Evolutionary conservation across 2,888 invertebrate genomes (phyloP).

Genomic region (Protodeltote pygarga): DNA sequence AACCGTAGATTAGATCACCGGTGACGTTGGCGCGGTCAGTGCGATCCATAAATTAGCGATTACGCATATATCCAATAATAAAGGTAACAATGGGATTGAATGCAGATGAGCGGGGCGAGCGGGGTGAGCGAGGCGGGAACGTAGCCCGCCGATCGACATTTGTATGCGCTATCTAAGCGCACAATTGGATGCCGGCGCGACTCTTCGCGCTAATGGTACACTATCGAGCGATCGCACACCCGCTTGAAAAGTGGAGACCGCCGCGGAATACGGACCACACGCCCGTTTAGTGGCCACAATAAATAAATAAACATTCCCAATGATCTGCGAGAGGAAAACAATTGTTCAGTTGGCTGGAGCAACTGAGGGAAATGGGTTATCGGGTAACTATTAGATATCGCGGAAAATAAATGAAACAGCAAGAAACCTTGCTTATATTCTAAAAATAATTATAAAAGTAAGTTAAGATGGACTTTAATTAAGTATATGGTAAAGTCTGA

Average conservation of each 20-base stretch:
- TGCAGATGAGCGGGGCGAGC: slow-evolving; percentile 82
- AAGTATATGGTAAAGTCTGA: no score
- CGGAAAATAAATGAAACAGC: no score
- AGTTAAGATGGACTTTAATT: no score
- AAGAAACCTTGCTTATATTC: no score
- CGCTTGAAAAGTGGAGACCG: slow-evolving; percentile 81
- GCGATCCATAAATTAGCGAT: slow-evolving; percentile 84
- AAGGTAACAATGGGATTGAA: slow-evolving; percentile 86
- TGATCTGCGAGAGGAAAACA: slow-evolving; percentile 44
- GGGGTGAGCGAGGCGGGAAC: slow-evolving; percentile 57
- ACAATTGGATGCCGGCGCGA: slow-evolving; percentile 87
- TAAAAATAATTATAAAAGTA: no score
- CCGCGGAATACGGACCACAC: slow-evolving; percentile 80
- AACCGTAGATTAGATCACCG: slow-evolving; percentile 46
- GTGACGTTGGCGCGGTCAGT: slow-evolving; percentile 64
- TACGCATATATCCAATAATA: slow-evolving; percentile 82
- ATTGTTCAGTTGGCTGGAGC: slow-evolving; percentile 28
- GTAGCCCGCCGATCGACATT: slow-evolving; percentile 80
- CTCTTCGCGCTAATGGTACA: slow-evolving; percentile 86
- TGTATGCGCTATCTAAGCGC: slow-evolving; percentile 86
- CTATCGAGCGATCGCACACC: slow-evolving; percentile 81
- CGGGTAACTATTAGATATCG: slow-evolving; percentile 9
- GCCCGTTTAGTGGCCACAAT: slow-evolving; percentile 74
- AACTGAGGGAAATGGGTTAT: slow-evolving; percentile 23
- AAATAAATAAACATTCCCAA: slow-evolving; percentile 74